Evolutionary conservation across 2,797 vertebrate species (phyloP), one percentile per base, ranked within the genome.

Genomic region (Lemur catta): DNA sequence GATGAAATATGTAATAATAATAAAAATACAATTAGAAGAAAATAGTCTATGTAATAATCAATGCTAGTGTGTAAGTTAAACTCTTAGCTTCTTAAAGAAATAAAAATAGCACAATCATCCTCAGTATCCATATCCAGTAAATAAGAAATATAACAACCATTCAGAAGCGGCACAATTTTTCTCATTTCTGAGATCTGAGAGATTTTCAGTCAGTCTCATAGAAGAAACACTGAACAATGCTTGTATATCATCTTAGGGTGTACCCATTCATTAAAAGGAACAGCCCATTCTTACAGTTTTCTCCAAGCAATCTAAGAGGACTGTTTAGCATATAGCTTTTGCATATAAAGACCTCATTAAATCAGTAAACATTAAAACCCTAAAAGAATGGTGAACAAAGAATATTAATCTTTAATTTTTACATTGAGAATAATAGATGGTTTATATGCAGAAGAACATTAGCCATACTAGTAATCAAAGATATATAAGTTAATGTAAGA

Each of bases 321-420:
- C 22, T 89, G 26, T 61, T 95, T 28, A 69, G 14, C 65, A 93
- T 85, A 93, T 55, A 72, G 30, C 3, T 65, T 87, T 92, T 65
- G 46, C 35, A 86, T 65, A 48, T 67, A 67, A 94, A 96, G 35
- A 71, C 17, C 17, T 89, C 22, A 74, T 69, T 93, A 92, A 89
- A 61, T 79, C 28, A 90, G 69, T 61, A 89, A 89, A 90, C 7
- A 82, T 86, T 84, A 71, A 95, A 91, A 50, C 12, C 1, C 8
- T 63, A 55, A 72, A 84, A 61, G 24, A 67, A 78, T 82, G 59
- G 69, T 84, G 7, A 6, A 41, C 15, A 89, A 65, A 93, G n/a
- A 71, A 57, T 76, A 78, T 74, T 48, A 72, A 95, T 72, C 12
- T 87, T 89, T 92, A 72, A 82, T 41, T 72, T 95, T 79, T 74